Base-by-base conservation (phyloP, 2,797 vertebrate species). In the Astyanax mexicanus region DNA sequence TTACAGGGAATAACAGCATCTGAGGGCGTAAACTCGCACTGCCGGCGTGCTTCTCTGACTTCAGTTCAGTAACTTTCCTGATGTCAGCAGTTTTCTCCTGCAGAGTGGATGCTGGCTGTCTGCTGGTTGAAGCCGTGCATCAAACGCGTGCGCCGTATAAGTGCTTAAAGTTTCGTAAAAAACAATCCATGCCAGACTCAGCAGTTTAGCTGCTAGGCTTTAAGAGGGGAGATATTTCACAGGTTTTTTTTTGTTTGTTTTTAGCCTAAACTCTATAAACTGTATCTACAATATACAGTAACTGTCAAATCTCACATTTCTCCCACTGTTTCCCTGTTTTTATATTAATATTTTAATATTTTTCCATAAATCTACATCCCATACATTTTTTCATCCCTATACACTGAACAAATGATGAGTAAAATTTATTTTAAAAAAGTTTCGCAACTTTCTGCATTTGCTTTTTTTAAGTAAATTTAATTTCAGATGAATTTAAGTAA, bases 1-100 rank as follows among this genome's bases (percentile, higher is more conserved):
- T 72, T 72, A 77, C 44, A 66, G 61, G 40, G 72, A 66, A 62
- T 72, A 42, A 72, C 40, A 38, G 29, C 21, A 38, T 65, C 58
- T 71, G 11, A 38, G 40, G 19, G 5, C 51, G 45, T 32, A 29
- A 44, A 58, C 21, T 45, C 29, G n/a, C 27, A 77, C 5, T 45
- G 38, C 58, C 55, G 42, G 40, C 47, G 49, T 29, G 13, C 38
- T 44, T 64, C 77, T 45, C 35, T 27, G 44, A 25, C 32, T 49
- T 19, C 17, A 51, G 17, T 15, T 38, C 15, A 51, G n/a, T n/a
- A n/a, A 13, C 51, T 23, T 67, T 37, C 66, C 61, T 45, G 51
- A 21, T 66, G 72, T 74, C 49, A 74, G 61, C 61, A 66, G 15
- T 47, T 64, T 55, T 74, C 52, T 55, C 9, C 17, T 6, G 17